Evolutionary conservation across 1,140 invertebrate genomes (phyloP), one percentile per base, ranked within the genome.

Genomic region (Aleiodes sp.): DNA sequence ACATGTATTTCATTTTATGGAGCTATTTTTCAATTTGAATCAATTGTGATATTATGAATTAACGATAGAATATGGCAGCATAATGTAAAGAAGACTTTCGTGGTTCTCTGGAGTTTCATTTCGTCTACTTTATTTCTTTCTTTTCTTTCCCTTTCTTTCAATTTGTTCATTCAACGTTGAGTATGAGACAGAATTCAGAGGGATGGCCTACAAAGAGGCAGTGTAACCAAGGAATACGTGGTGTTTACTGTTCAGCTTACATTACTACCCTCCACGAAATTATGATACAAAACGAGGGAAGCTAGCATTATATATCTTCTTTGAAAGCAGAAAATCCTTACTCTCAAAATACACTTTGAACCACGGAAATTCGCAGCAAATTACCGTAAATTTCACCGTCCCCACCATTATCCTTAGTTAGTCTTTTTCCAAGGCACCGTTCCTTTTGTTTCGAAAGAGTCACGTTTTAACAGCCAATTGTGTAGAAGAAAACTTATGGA

Each of bases 101-200:
- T n/a, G 19, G 21, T 52, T 52, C 16, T 63, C 61, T 37, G 46
- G 46, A 10, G 4, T 24, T 52, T 52, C 46, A 24, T 52, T 52
- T 24, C 46, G 26, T 24, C n/a, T 21, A 24, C 21, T 52, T 21
- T 9, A 65, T 43, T 31, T 46, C 21, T 61, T 39, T 43, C 60
- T 31, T 52, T 31, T 43, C 63, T 68, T n/a, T 69, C 29, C 35
- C 26, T 52, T 37, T 59, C 39, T 67, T 39, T 70, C 60, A 35
- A 62, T 19, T 28, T 61, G 62, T 43, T 52, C 26, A 24, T 16
- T 52, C 21, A 4, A 52, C 46, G 4, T 52, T 24, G 6, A 24
- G 4, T 9, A 6, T 21, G 6, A 52, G 46, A 21, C 26, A 52
- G 46, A 52, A 52, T 52, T 12, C 16, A 24, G 46, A 52, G 8